Base-by-base conservation (phyloP, 2,888 invertebrate species). In the Zygogramma bicolorata region DNA sequence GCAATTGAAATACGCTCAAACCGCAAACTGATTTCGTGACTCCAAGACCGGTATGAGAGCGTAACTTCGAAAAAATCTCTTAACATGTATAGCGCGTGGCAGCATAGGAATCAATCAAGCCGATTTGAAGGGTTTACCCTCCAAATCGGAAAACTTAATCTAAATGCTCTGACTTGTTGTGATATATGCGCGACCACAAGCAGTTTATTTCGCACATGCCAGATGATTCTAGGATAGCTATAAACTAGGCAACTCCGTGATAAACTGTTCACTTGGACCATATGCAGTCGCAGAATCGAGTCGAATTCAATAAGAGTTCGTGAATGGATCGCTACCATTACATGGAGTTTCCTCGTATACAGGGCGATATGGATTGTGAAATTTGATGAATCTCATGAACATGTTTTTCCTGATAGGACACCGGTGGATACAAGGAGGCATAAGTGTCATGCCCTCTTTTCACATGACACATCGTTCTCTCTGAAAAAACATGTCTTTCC, bases 191-290 rank as follows among this genome's bases (percentile, higher is more conserved):
- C 77, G 80, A 80, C 79, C 81, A 80, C 81, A 72, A 79, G 76
- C 80, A 80, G 81, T 82, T 81, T 83, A 84, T 83, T 83, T 84
- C 82, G 81, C 82, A 82, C 81, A 81, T 81, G 83, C 83, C 82
- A 82, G 81, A 82, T 83, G 81, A 82, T 83, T 80, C 81, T 75
- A 73, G 74, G 75, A 74, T 76, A 76, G 81, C 82, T 80, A 81
- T 82, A 82, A 81, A 82, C 80, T 81, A 82, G 80, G 80, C 81
- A 80, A 82, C 76, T 81, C 79, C 79, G 80, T 81, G 80, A 82
- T 82, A 81, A 82, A 81, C 81, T 82, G 81, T 80, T 72, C 78
- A 76, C 75, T 77, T 71, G 68, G 72, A 71, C 68, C 68, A 73
- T 75, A 65, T 71, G 65, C 57, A 74, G 70, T 61, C 66, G 75